phyloP scores from a whole-genome alignment of 2,797 vertebrate species.

The Pelobates cultripes region DNA sequence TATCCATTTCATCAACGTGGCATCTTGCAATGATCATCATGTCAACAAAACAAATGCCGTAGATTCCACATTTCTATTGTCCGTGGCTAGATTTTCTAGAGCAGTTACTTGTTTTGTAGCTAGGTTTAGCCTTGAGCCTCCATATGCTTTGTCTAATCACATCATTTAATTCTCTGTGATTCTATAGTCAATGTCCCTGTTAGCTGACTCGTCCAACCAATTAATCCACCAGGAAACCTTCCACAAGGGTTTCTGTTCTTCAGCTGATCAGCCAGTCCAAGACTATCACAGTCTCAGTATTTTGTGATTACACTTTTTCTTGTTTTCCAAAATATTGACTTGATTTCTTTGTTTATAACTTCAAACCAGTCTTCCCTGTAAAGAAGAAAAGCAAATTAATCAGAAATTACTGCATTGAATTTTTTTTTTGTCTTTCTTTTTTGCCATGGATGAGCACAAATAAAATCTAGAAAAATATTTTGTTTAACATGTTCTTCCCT shows the following conservation, averaged over 20 bases:
- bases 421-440: no score
- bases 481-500: no score
- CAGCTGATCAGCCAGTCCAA: not conserved
- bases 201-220: not conserved
- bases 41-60: not conserved
- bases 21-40: not conserved
- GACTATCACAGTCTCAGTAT: not conserved
- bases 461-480: no score
- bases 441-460: no score
- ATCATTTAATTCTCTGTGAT: not conserved
- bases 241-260: not conserved
- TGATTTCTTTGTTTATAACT: slow-evolving; percentile 41
- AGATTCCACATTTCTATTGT: not conserved
- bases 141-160: not conserved
- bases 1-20: not conserved
- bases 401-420: no score
- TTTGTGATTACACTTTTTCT: slow-evolving; percentile 24
- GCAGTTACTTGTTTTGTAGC: not conserved
- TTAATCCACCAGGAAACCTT: not conserved
- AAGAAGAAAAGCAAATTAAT: not conserved
- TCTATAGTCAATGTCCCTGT: not conserved
- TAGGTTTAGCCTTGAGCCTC: not conserved
- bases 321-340: slow-evolving; percentile 36
- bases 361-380: slow-evolving; percentile 50
- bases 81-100: not conserved